Evolutionary conservation across 2,113 vertebrate genomes (phyloP).

Genomic region (Anarhynchus alexandrinus): DNA sequence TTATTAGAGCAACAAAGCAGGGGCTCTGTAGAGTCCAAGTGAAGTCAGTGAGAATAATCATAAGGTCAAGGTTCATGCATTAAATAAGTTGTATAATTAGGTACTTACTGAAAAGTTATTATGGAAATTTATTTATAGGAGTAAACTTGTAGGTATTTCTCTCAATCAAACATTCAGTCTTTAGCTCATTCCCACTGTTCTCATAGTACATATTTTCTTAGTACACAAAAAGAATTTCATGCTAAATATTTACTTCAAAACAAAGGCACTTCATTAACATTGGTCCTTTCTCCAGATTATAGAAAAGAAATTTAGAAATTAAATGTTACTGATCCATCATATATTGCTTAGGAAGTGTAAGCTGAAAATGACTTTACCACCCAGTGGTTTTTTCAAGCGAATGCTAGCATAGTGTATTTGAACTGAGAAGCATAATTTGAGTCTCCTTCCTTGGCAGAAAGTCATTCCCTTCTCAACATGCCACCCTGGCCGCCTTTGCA

Average conservation of each 20-base stretch:
- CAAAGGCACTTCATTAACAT: not conserved
- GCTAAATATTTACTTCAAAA: not conserved
- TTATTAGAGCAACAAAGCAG: not conserved
- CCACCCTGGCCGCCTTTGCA: conserved; percentile 94
- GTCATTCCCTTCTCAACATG: conserved; percentile 97
- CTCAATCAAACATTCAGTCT: not conserved
- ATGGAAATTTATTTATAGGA: not conserved
- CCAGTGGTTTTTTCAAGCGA: not conserved
- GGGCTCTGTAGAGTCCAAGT: not conserved
- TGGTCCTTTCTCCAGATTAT: not conserved
- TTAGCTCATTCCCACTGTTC: not conserved
- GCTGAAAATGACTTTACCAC: not conserved
- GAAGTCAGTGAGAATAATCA: not conserved
- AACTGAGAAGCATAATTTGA: conserved; percentile 59
- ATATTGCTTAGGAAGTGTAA: not conserved
- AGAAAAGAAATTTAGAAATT: not conserved
- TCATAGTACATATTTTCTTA: not conserved
- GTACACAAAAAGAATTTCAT: not conserved
- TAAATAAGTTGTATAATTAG: not conserved
- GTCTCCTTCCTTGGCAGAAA: conserved; percentile 86
- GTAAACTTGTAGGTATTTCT: not conserved
- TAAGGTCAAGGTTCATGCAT: not conserved
- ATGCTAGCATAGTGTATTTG: not conserved
- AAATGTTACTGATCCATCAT: not conserved
- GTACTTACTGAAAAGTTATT: not conserved